Conservation (phyloP, 2,888 invertebrate species). For the Melikaiella ostensackeni region DNA sequence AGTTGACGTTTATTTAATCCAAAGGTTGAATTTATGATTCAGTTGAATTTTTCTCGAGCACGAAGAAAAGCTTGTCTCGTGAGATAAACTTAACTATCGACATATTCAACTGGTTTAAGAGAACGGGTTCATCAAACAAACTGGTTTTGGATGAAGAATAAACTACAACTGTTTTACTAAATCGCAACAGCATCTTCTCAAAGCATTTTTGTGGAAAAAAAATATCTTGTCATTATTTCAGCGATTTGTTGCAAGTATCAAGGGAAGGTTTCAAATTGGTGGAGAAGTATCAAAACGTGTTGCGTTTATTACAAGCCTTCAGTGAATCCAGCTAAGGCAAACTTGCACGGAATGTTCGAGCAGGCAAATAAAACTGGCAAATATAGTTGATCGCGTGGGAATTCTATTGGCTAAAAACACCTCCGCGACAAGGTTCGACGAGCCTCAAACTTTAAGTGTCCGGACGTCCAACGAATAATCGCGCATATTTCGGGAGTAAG, state of each 20-base stretch:
- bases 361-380: constrained; percentile 39
- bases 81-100: constrained; percentile 39
- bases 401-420: constrained; percentile 38
- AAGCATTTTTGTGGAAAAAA: not conserved
- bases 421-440: constrained; percentile 18
- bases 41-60: constrained; percentile 34
- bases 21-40: constrained; percentile 26
- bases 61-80: constrained; percentile 35
- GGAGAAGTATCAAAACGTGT: constrained; percentile 37
- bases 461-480: not conserved
- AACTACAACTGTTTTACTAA: constrained; percentile 36
- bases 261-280: constrained; percentile 21
- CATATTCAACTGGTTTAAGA: constrained; percentile 40
- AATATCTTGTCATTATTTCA: constrained; percentile 29
- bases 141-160: constrained; percentile 38
- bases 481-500: constrained; percentile 31
- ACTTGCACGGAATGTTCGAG: constrained; percentile 28
- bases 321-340: constrained; percentile 1
- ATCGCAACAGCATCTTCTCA: constrained; percentile 29
- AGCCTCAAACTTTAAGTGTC: not conserved
- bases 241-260: constrained; percentile 35
- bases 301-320: constrained; percentile 23
- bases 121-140: constrained; percentile 38
- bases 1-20: constrained; percentile 8
- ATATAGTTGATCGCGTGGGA: constrained; percentile 38